These are phyloP conservation scores for Tadarida brasiliensis DNA, from an alignment of 2,797 vertebrate species.

Conservation along the genomic window DNA sequence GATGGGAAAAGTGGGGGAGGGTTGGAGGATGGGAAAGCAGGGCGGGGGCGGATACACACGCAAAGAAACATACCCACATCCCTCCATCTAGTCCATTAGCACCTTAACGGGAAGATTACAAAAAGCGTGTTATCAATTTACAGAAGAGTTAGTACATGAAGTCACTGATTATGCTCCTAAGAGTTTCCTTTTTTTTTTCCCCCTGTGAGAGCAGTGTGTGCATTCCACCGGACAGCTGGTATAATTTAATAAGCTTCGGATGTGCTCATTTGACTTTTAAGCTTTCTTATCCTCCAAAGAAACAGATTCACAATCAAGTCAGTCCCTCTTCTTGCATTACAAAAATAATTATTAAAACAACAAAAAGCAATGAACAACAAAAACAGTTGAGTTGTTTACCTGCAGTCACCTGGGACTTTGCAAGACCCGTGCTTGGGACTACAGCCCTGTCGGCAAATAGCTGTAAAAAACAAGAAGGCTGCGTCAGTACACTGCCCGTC, in stretches of 20 bases:
- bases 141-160: slow-evolving; percentile 75
- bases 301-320: slow-evolving; percentile 50
- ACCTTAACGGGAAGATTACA: slow-evolving; percentile 78
- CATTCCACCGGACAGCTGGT: slow-evolving; percentile 77
- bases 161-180: slow-evolving; percentile 61
- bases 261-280: slow-evolving; percentile 62
- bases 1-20: slow-evolving; percentile 86
- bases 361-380: background rate
- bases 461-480: slow-evolving; percentile 86
- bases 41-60: slow-evolving; percentile 59
- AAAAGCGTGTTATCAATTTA: slow-evolving; percentile 81
- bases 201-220: slow-evolving; percentile 36
- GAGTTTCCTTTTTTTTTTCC: background rate
- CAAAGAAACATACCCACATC: slow-evolving; percentile 39
- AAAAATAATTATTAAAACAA: background rate
- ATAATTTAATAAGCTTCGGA: slow-evolving; percentile 83
- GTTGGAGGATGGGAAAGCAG: slow-evolving; percentile 56
- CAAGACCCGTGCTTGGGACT: slow-evolving; percentile 97
- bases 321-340: background rate
- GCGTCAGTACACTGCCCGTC: slow-evolving; percentile 79
- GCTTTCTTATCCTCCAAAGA: slow-evolving; percentile 55
- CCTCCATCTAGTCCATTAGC: slow-evolving; percentile 72
- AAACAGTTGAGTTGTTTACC: slow-evolving; percentile 89
- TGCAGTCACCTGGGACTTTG: slow-evolving; percentile 96
- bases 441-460: slow-evolving; percentile 98